phyloP scores from a whole-genome alignment of 2,888 invertebrate genomes.

The Tolmerus cingulatus region DNA sequence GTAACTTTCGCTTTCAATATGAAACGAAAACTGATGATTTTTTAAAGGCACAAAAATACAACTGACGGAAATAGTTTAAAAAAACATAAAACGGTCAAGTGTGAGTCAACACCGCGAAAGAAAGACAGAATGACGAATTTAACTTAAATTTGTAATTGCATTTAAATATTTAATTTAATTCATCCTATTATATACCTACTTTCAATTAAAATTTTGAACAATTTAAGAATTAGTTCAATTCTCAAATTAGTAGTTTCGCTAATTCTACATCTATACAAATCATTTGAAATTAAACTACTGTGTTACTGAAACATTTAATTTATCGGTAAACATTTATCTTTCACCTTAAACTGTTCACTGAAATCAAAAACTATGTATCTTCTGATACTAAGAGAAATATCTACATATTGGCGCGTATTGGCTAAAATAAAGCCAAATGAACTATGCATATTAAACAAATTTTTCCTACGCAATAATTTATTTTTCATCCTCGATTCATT shows the following conservation, averaged over 20 bases:
- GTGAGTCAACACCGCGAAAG: no score
- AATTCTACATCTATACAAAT: background rate
- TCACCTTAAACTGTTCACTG: background rate
- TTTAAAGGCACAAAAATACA: background rate
- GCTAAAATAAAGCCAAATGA: background rate
- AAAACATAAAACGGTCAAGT: no score
- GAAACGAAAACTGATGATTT: background rate
- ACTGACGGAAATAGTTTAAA: background rate
- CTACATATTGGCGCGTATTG: background rate
- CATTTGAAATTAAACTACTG: background rate
- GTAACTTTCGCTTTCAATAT: background rate
- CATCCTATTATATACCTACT: no score
- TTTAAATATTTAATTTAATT: no score
- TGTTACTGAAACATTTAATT: background rate
- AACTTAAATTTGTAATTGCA: no score
- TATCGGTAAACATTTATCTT: background rate
- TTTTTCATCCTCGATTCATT: background rate
- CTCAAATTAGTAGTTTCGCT: background rate
- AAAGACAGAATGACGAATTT: no score
- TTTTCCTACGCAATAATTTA: background rate
- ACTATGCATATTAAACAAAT: background rate
- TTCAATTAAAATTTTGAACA: no score
- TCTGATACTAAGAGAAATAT: background rate
- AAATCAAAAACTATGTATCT: background rate
- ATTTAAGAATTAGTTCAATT: no score